Base-by-base conservation (phyloP, 2,113 vertebrate genomes). In the Hemichromis elongatus region DNA sequence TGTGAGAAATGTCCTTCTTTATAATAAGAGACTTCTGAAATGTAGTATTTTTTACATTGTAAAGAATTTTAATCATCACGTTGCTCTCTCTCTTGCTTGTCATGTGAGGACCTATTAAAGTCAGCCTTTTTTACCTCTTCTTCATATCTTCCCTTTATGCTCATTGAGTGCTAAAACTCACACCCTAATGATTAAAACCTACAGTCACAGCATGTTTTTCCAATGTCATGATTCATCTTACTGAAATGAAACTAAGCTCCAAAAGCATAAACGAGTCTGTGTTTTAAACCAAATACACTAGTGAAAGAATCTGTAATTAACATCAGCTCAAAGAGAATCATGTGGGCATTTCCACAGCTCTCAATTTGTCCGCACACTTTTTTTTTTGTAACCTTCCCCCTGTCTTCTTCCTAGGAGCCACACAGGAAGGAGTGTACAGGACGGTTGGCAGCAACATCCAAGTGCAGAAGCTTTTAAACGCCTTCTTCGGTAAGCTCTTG, bases 371-470 rank as follows among this genome's bases (percentile, higher is more conserved):
- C 47, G 83, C 45, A 53, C 80, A 77, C 3, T 9, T 42, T 24
- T 84, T 54, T n/a, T 47, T 11, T 28, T 77, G 47, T 12, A 40
- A 77, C 82, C 83, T 56, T 61, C 55, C 56, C 45, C 86, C 13
- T 40, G 40, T 89, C 73, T 53, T 84, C 92, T 57, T 92, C 86
- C 3, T 86, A 99, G 98, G 97, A 40, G 93, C 97, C 88, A 95
- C 96, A 52, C 97, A 98, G 3, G 98, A 99, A 92, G 98, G 98
- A 2, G 92, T 99, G 75, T 99, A 99, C 95, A 95, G 98, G 81
- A 99, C 98, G 0, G 98, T 99, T 87, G 98, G 98, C 92, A 99
- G 98, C 96, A 99, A 99, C 84, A 98, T 99, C 85, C 98, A 99
- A 96, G 98, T 99, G 93, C 98, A 99, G 95, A 99, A 98, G 95